Conservation (phyloP, 2,888 invertebrate species). For the Timandra comae region DNA sequence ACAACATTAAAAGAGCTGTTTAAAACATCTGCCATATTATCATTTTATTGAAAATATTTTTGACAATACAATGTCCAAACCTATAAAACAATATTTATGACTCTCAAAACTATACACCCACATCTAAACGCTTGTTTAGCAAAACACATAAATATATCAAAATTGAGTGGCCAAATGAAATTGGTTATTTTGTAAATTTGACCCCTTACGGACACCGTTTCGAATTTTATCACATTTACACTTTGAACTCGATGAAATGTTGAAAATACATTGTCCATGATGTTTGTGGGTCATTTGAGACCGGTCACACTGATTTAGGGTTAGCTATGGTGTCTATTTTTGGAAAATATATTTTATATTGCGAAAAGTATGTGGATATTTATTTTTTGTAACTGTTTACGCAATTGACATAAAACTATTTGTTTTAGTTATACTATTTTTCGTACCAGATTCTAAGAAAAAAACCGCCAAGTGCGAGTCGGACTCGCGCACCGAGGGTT, state of each 20-base stretch:
- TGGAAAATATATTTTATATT: no score
- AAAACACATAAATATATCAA: slow-evolving; percentile 58
- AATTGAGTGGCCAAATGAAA: slow-evolving; percentile 43
- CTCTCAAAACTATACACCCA: slow-evolving; percentile 38
- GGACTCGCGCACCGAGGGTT: no score
- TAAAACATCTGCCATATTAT: no score
- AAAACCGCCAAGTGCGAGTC: no score
- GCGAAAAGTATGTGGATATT: no score
- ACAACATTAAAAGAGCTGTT: no score
- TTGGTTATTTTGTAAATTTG: slow-evolving; percentile 52
- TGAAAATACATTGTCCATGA: slow-evolving; percentile 71
- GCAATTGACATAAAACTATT: no score
- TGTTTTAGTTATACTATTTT: no score
- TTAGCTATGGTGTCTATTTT: slow-evolving; percentile 33
- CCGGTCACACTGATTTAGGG: slow-evolving; percentile 57
- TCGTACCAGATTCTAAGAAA: no score
- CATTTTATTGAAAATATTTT: no score
- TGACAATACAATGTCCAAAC: not conserved
- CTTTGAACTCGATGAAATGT: slow-evolving; percentile 56
- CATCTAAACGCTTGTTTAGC: slow-evolving; percentile 41
- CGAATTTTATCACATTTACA: slow-evolving; percentile 66
- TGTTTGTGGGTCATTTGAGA: slow-evolving; percentile 58
- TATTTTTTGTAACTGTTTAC: no score
- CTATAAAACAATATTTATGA: slow-evolving; percentile 22
- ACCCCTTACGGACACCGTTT: slow-evolving; percentile 57